Conservation (phyloP, 2,113 vertebrate species). For the Pantherophis guttatus region DNA sequence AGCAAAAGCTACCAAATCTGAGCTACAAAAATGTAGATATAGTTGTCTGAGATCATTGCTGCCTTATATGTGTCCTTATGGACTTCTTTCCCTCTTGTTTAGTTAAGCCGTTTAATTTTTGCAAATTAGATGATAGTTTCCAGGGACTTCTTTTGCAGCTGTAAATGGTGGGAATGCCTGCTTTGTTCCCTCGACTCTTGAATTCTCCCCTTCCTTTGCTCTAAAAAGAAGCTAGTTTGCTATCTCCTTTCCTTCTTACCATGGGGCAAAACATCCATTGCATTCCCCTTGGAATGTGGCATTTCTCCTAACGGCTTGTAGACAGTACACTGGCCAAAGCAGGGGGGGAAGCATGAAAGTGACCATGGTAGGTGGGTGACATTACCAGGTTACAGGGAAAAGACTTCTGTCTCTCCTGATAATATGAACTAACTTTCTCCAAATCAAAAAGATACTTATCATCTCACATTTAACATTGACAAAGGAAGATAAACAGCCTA, state of each 20-base stretch:
- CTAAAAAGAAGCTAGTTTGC: background rate
- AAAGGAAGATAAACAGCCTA: background rate
- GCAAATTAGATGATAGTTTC: background rate
- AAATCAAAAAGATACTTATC: slow-evolving; percentile 45
- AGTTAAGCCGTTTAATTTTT: background rate
- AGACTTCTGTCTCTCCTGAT: background rate
- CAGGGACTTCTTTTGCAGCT: background rate
- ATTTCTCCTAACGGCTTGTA: background rate
- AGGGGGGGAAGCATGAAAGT: background rate
- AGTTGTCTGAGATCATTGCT: background rate
- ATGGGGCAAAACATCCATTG: background rate
- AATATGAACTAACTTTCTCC: slow-evolving; percentile 41
- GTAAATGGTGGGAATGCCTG: background rate
- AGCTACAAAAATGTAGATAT: background rate
- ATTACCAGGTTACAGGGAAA: background rate
- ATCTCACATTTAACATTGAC: background rate
- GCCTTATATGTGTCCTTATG: background rate
- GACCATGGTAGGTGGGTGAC: background rate
- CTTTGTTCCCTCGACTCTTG: background rate
- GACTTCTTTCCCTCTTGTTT: background rate
- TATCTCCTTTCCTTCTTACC: background rate
- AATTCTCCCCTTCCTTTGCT: background rate
- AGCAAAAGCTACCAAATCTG: background rate
- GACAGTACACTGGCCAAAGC: background rate
- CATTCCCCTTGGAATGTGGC: background rate